These are phyloP conservation scores for Crepidodera aurea DNA, from an alignment of 2,888 invertebrate genomes.

Conservation along the genomic window DNA sequence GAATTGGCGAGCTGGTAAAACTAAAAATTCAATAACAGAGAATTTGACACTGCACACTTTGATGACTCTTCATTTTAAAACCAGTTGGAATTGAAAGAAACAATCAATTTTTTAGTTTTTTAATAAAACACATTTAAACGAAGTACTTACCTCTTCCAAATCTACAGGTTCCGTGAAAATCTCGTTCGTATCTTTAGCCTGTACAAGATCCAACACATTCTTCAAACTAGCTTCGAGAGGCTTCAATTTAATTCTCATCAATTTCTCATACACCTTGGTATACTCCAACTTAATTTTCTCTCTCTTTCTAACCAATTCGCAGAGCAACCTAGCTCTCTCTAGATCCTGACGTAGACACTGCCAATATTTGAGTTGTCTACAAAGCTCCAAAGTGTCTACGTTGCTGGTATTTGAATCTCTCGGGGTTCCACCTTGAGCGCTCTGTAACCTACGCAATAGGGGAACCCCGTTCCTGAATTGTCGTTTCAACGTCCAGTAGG, in stretches of 20 bases:
- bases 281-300: slow-evolving; percentile 93
- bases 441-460: slow-evolving; percentile 83
- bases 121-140: no score
- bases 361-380: slow-evolving; percentile 91
- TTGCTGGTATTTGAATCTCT: slow-evolving; percentile 56
- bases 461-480: slow-evolving; percentile 96
- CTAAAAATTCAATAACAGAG: no score
- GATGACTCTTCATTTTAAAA: no score
- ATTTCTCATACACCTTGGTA: slow-evolving; percentile 81
- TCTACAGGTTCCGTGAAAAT: slow-evolving; percentile 95
- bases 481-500: slow-evolving; percentile 97
- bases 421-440: slow-evolving; percentile 57
- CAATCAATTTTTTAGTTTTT: background rate
- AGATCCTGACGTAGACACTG: slow-evolving; percentile 92
- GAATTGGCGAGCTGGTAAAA: no score
- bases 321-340: slow-evolving; percentile 89
- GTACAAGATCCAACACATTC: slow-evolving; percentile 78
- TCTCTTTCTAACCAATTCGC: slow-evolving; percentile 93
- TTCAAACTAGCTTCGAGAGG: slow-evolving; percentile 83
- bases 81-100: no score
- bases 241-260: slow-evolving; percentile 80
- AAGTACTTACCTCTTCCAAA: slow-evolving; percentile 69
- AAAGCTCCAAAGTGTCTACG: slow-evolving; percentile 75
- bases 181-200: slow-evolving; percentile 81
- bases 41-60: no score